Evolutionary conservation across 2,113 vertebrate genomes (phyloP), one percentile per base, ranked within the genome.

Genomic region (Nothoprocta perdicaria): DNA sequence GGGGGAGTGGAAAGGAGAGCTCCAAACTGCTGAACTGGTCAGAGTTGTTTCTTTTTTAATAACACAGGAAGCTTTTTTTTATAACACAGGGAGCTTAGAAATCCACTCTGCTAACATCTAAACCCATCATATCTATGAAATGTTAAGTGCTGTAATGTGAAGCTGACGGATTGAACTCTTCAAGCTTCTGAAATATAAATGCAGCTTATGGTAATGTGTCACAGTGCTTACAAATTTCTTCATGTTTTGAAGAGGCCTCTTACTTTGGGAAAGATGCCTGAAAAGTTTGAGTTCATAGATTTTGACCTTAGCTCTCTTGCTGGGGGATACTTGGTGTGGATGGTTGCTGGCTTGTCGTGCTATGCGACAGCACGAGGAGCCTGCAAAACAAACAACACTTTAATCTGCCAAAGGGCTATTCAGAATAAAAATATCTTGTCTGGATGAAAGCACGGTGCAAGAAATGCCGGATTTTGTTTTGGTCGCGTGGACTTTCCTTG

Each of bases 311-410:
- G 82, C 89, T 81, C 1, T 82, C 2, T 19, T 73, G 86, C 93
- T 89, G 48, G 82, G 58, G 89, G 89, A 81, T 87, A 9, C 92
- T 93, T 57, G 85, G 73, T 73, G 69, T 57, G 93, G 91, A 61
- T 82, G 22, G n/a, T 16, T 84, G 89, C 91, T 93, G 94, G 91
- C 89, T 40, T 89, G 72, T 95, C 95, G 76, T 89, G 95, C 79
- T 76, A 79, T 46, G 91, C 91, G 84, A 74, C 94, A 94, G 78
- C 75, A 61, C 31, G 5, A 1, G 40, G 75, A 94, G 81, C 89
- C 81, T 73, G 89, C 82, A 95, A 89, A 94, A 82, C 82, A 94
- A 94, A 90, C 69, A 65, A 22, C 75, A 66, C 78, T 68, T 4
- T 12, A 76, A 62, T 29, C 43, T 27, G 21, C 86, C 41, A 67